Evolutionary conservation across 2,113 vertebrate genomes (phyloP).

Genomic region (Myiopsitta monachus): DNA sequence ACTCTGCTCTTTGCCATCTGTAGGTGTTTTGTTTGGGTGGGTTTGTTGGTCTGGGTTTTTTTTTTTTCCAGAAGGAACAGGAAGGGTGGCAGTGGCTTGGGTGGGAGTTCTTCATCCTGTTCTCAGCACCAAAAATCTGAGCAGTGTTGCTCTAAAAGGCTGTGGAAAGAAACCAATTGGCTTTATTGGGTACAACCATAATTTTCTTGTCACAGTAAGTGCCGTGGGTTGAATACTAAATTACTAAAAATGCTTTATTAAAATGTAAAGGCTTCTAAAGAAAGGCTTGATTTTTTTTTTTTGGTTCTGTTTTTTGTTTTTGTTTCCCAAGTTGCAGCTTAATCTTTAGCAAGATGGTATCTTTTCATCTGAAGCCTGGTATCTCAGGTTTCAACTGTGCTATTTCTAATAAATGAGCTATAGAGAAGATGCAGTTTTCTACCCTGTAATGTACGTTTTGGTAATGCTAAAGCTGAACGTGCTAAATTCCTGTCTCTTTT

Average conservation of each 20-base stretch:
- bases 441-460: neutral
- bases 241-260: neutral
- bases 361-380: neutral
- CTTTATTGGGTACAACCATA: neutral
- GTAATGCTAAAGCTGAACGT: neutral
- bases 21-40: neutral
- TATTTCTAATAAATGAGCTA: neutral
- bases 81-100: neutral
- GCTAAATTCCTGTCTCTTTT: neutral
- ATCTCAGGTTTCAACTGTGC: neutral
- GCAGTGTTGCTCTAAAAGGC: neutral
- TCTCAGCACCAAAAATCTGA: neutral
- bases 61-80: neutral
- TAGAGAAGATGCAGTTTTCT: neutral
- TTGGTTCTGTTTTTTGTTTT: neutral
- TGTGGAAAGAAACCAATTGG: neutral
- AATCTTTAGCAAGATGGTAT: neutral
- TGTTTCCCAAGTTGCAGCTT: neutral
- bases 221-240: neutral
- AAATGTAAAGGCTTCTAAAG: neutral
- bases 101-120: neutral
- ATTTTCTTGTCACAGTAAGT: neutral
- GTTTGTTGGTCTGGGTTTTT: neutral
- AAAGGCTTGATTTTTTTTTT: neutral
- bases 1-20: neutral